A percentile compares a stretch with the other conserved stretches of the same genome.
Conservation (phyloP, 1,140 invertebrate genomes). For the Dryas iulia region DNA sequence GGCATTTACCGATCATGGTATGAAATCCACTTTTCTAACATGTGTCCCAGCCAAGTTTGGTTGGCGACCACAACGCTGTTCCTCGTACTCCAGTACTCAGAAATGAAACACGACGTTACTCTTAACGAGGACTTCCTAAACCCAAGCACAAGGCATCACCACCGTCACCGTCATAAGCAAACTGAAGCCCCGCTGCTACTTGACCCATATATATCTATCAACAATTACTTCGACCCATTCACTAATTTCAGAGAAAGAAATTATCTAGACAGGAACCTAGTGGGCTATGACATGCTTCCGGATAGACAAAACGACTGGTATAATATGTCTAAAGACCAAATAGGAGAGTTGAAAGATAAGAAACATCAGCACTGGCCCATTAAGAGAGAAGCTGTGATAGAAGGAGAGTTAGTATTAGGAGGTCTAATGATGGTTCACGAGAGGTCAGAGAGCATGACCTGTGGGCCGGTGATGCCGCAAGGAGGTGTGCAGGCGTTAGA, state of each 20-base stretch:
- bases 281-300: slow-evolving; percentile 33
- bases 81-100: slow-evolving; percentile 42
- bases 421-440: slow-evolving; percentile 91
- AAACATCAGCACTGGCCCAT: slow-evolving; percentile 87
- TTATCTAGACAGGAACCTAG: slow-evolving; percentile 32
- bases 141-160: slow-evolving; percentile 53
- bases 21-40: slow-evolving; percentile 56
- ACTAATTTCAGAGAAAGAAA: slow-evolving; percentile 38
- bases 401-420: slow-evolving; percentile 92
- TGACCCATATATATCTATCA: slow-evolving; percentile 9
- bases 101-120: slow-evolving; percentile 47
- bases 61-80: slow-evolving; percentile 53
- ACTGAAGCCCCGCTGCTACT: slow-evolving; percentile 26
- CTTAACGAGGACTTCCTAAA: slow-evolving; percentile 35
- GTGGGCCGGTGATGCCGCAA: slow-evolving; percentile 96
- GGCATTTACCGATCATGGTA: slow-evolving; percentile 48
- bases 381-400: slow-evolving; percentile 91
- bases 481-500: slow-evolving; percentile 95
- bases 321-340: slow-evolving; percentile 60
- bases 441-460: slow-evolving; percentile 41
- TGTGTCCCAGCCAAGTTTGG: slow-evolving; percentile 58
- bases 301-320: slow-evolving; percentile 48
- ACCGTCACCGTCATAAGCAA: slow-evolving; percentile 62
- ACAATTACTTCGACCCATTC: slow-evolving; percentile 33
- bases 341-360: slow-evolving; percentile 63